Evolutionary conservation across 2,888 invertebrate genomes (phyloP).

Genomic region (Amiota minor): DNA sequence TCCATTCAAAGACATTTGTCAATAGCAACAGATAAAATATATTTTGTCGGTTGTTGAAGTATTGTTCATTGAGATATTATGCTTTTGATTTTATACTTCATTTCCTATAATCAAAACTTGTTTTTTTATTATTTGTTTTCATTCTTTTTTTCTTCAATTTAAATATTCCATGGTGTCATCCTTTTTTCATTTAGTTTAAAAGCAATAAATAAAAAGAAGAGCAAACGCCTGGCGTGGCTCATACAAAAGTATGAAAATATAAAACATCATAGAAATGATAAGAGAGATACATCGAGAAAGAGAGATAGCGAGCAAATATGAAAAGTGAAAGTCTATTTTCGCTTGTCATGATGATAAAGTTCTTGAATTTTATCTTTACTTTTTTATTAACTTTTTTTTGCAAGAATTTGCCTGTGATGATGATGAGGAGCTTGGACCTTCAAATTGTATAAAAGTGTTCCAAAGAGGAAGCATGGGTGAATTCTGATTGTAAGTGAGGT

Average conservation of each 20-base stretch:
- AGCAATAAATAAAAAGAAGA: background rate
- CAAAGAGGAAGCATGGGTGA: background rate
- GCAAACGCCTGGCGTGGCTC: background rate
- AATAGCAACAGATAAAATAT: slow-evolving; percentile 48
- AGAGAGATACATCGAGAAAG: background rate
- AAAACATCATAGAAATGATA: background rate
- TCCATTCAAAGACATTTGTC: slow-evolving; percentile 40
- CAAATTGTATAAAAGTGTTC: slow-evolving; percentile 5
- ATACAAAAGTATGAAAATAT: background rate
- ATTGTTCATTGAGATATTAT: slow-evolving; percentile 38
- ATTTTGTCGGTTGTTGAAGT: slow-evolving; percentile 6
- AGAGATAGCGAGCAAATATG: background rate
- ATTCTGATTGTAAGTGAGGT: no score
- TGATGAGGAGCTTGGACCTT: slow-evolving; percentile 20
- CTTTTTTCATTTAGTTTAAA: background rate
- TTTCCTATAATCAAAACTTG: slow-evolving; percentile 56
- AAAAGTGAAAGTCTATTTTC: slow-evolving; percentile 13
- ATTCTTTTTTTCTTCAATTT: slow-evolving; percentile 44
- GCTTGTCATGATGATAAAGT: slow-evolving; percentile 15
- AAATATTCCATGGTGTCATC: slow-evolving; percentile 32
- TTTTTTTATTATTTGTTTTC: slow-evolving; percentile 38
- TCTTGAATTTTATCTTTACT: no score
- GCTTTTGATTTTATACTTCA: slow-evolving; percentile 66
- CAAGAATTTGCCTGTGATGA: slow-evolving; percentile 48
- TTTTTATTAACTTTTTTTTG: slow-evolving; percentile 51